Evolutionary conservation across 2,113 vertebrate species (phyloP), one percentile per base, ranked within the genome.

Genomic region (Notarius lentiginosus): DNA sequence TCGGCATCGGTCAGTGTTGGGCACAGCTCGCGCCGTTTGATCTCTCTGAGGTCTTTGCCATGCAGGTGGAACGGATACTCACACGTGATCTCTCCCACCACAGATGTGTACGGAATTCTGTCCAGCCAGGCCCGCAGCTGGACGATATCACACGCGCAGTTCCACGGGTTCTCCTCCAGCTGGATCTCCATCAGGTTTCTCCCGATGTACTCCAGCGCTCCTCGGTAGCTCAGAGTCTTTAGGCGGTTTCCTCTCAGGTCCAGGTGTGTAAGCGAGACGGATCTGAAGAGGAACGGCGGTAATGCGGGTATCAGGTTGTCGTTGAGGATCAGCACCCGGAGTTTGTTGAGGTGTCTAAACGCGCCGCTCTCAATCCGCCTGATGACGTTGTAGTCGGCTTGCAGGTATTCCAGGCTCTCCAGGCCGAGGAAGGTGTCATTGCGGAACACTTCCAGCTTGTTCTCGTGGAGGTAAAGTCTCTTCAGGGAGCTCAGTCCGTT

Each of bases 351-450:
- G 93, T 99, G 98, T 92, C 97, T 94, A 93, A 99, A 98, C 30
- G 97, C 97, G 53, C 98, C 98, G 11, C 97, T 98, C 93, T 99
- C 98, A 86, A 99, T 99, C 77, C 96, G 93, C 92, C 98, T 99
- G 92, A 99, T 98, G 91, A 99, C 96, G 47, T 99, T 99, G 94
- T 99, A 99, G 96, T 99, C 98, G 87, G 98, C 97, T 95, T 99
- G 97, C 91, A 97, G 95, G 93, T 96, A 96, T 90, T 99, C 98
- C 94, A 99, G 94, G 91, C 96, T 98, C 93, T 99, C 98, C 91
- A 99, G 94, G 22, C 98, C 98, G 41, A 97, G 94, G 86, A 99
- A 99, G 88, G 98, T 99, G 91, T 99, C 98, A 0, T 99, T 99
- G 90, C 96, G 95, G 95, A 99, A 99, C 93, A 99, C 95, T 92